Base-by-base conservation (phyloP, 35 echinoderm and acorn worm genomes). In the Ophioderma brevispina region DNA sequence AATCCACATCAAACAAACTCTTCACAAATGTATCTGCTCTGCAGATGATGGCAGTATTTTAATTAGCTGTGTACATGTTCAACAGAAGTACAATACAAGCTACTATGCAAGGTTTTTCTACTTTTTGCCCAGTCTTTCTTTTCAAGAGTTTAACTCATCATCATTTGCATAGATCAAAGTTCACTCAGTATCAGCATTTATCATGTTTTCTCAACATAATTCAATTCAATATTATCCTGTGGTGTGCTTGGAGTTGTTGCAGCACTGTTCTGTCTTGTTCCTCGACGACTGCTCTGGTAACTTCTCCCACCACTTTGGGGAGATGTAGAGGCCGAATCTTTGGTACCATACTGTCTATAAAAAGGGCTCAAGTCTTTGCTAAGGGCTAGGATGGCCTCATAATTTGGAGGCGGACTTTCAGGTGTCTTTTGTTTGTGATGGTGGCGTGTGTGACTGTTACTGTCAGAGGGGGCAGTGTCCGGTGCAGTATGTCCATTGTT, bases 371-470 rank as follows among this genome's bases (percentile, higher is more conserved):
- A 92, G 33, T 96, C 91, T 42, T 92, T 92, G 56, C 90, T 89
- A 40, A 96, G 88, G 13, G 87, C 91, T 13, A 93, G 39, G 39
- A 96, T 93, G 43, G 94, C 84, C 36, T 96, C 91, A 37, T 96
- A 96, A 64, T 90, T 92, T 78, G 94, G 94, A 13, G 94, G 94
- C 18, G 94, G 94, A 87, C 94, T 96, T 37, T 96, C 94, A 1
- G 94, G 94, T 1, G 94, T 96, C n/a, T 87, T 80, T 34, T 89
- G 86, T 18, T 85, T 31, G 25, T 88, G 76, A 77, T 75, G 90
- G 81, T 92, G 83, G 77, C 80, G 89, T 86, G 52, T 80, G 89
- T 81, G 94, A 90, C 56, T 93, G 90, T 81, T 84, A 84, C 31
- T 88, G 94, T 82, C 86, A 93, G 76, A 96, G 86, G 88, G 90